These are phyloP conservation scores for Luscinia megarhynchos DNA, from an alignment of 2,797 vertebrate genomes.

Conservation along the genomic window DNA sequence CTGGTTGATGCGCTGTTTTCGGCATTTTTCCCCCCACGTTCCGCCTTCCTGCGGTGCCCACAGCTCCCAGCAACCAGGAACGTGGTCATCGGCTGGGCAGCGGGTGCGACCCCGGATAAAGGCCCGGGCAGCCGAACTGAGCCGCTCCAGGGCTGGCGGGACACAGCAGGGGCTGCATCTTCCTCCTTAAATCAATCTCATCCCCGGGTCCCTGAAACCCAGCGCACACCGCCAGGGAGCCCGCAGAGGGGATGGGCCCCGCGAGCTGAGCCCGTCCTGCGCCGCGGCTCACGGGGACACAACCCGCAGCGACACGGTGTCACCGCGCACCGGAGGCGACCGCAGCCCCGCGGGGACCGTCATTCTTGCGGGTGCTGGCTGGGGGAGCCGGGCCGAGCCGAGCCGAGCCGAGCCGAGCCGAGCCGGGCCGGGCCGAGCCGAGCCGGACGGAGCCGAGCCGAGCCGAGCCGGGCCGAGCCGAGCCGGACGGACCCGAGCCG, in stretches of 20 bases:
- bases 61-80: not conserved
- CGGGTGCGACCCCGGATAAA: fast-evolving
- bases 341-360: not conserved
- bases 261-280: not conserved
- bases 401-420: too few species aligned
- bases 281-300: not conserved
- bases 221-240: fast-evolving
- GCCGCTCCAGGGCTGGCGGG: not conserved
- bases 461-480: too few species aligned
- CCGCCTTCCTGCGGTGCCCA: fast-evolving
- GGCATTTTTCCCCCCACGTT: not conserved
- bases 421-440: too few species aligned
- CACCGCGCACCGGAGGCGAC: fast-evolving
- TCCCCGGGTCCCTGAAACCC: not conserved
- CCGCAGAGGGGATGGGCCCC: not conserved
- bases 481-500: too few species aligned
- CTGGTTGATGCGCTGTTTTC: not conserved
- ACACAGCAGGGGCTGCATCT: too few species aligned
- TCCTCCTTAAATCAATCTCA: fast-evolving
- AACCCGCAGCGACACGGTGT: fast-evolving
- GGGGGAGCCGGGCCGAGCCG: too few species aligned
- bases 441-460: not conserved
- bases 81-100: not conserved
- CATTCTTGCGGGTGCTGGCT: not conserved
- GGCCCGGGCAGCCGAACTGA: fast-evolving